These are phyloP conservation scores for Stenopsyche tienmushanensis DNA, from an alignment of 1,140 invertebrate species.

Conservation along the genomic window DNA sequence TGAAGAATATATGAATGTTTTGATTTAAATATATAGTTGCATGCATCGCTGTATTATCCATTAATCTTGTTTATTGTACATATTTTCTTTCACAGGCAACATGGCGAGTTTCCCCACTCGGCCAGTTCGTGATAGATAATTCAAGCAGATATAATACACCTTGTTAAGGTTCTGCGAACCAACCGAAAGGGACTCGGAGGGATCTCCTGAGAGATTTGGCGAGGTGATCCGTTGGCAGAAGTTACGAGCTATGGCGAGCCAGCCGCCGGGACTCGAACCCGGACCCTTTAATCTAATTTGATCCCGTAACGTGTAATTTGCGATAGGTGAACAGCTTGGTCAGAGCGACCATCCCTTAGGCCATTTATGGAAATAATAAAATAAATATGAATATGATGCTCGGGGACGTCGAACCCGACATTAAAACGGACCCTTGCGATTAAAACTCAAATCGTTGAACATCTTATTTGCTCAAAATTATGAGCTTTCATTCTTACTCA, in stretches of 20 bases:
- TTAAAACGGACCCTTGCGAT: too few species aligned
- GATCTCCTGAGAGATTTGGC: background rate
- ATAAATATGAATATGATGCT: constrained; percentile 24
- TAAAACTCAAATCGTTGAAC: too few species aligned
- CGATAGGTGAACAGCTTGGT: constrained; percentile 34
- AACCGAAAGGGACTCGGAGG: too few species aligned
- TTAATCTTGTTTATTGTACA: background rate
- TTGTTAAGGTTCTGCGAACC: background rate
- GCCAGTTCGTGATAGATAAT: constrained; percentile 27
- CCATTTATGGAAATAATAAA: constrained; percentile 30
- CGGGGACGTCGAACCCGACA: too few species aligned
- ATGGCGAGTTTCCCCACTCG: constrained; percentile 1
- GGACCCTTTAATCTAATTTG: constrained; percentile 38
- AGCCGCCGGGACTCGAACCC: background rate
- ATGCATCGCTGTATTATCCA: too few species aligned
- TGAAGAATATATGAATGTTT: too few species aligned
- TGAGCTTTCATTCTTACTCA: too few species aligned
- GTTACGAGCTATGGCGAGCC: background rate
- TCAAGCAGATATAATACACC: constrained; percentile 4
- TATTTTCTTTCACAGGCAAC: background rate
- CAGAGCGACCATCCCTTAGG: constrained; percentile 20
- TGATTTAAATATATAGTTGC: too few species aligned
- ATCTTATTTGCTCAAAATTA: too few species aligned
- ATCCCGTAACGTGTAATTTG: constrained; percentile 38
- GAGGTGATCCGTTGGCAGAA: background rate